Conservation (phyloP, 2,113 vertebrate species). For the Phrynosoma blainvillii region DNA sequence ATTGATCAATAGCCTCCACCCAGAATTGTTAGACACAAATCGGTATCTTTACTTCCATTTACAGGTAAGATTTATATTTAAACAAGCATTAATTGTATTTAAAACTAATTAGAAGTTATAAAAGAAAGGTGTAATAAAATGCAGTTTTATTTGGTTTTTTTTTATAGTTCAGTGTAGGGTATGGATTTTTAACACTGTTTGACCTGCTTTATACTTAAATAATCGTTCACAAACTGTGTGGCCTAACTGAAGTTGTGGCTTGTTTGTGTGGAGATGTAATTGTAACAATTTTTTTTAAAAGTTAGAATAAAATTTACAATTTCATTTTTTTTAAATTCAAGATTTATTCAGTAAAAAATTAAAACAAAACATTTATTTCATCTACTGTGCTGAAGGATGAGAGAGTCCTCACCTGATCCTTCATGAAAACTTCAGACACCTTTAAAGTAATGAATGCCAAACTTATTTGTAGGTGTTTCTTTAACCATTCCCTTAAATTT, state of each 20-base stretch:
- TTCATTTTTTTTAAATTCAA: neutral
- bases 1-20: slow-evolving; percentile 96
- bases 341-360: no score
- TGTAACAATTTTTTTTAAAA: no score
- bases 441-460: neutral
- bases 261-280: no score
- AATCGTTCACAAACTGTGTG: no score
- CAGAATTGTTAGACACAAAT: slow-evolving; percentile 95
- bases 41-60: slow-evolving; percentile 98
- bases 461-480: no score
- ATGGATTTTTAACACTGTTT: neutral
- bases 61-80: slow-evolving; percentile 79
- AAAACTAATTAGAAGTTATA: neutral
- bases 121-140: neutral
- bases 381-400: no score
- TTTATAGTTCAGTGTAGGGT: no score
- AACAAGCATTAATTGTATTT: neutral
- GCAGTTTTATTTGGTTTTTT: neutral
- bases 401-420: neutral
- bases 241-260: neutral
- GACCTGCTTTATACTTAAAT: neutral
- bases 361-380: no score
- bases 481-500: neutral
- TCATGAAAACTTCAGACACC: neutral
- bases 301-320: no score